Base-by-base conservation (phyloP, 2,888 invertebrate species). In the Drosophila parthenogenetica region DNA sequence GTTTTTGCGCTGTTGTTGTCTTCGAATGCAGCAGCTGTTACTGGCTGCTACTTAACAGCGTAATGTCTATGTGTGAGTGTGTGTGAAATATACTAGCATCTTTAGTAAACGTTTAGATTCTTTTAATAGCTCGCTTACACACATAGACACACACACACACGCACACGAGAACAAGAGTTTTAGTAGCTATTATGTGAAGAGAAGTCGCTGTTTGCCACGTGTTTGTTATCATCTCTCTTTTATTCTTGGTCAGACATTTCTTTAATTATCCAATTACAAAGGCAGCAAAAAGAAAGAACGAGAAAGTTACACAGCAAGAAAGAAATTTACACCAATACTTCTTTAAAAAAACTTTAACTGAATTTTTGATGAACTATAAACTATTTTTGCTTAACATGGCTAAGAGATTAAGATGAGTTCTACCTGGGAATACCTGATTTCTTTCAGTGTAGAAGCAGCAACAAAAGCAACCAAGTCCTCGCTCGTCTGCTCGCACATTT, bases 181-280 rank as follows among this genome's bases (percentile, higher is more conserved):
- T 46, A 59, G 49, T 19, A 55, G 11, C 16, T 40, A 43, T 46
- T 62, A 58, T 43, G 42, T 59, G 25, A 54, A 55, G 22, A 49
- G 54, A 71, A 42, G 40, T 17, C 42, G 37, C 48, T 35, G 65
- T 63, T 63, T 75, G 68, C 77, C 68, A 68, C 83, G 67, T 75
- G 81, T 57, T 78, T 75, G 79, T 59, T 67, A 66, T 76, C 75
- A 57, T 76, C 59, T 70, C 58, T 70, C 66, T 62, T 69, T 67
- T 60, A 63, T 63, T 16, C 78, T 37, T 65, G 84, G 73, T 78
- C 75, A 76, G 85, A 75, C 81, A 76, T 81, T 89, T 77, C 87
- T 85, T 89, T 86, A 86, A 86, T 86, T 86, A 89, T 86, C 85
- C 85, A 89, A 89, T 87, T 86, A 86, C 89, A 89, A 86, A 73